A percentile compares a stretch with the other conserved stretches of the same genome.
These are phyloP conservation scores for Pseudomyrmex sp. DNA, from an alignment of 1,140 invertebrate genomes.

Conservation along the genomic window DNA sequence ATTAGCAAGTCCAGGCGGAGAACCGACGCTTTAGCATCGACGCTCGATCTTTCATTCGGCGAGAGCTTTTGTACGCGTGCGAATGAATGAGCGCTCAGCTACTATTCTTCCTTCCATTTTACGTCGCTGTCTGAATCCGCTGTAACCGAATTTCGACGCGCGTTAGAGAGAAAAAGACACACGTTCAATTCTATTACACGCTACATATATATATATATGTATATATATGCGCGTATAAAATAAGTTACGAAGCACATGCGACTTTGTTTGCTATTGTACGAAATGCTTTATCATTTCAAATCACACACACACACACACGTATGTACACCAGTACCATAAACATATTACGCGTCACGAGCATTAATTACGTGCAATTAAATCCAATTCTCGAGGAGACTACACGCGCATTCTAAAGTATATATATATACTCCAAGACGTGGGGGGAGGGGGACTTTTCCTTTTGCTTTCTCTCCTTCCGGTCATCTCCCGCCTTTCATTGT, in stretches of 20 bases:
- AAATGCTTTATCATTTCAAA: neutral
- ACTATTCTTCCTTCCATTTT: conserved; percentile 33
- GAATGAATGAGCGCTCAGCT: conserved; percentile 52
- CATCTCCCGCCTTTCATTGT: neutral
- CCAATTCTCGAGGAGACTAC: neutral
- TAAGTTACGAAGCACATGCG: no score
- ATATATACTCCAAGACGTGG: neutral
- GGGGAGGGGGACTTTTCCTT: conserved; percentile 3
- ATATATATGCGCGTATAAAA: no score
- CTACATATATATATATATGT: no score
- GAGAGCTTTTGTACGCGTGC: conserved; percentile 67
- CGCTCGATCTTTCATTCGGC: conserved; percentile 73
- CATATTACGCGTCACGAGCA: neutral
- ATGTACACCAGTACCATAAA: neutral
- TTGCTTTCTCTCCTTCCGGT: conserved; percentile 44
- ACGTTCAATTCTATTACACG: neutral
- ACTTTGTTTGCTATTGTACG: neutral
- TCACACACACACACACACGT: neutral
- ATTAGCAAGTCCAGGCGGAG: conserved; percentile 66
- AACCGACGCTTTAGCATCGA: conserved; percentile 71
- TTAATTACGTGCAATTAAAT: conserved; percentile 36
- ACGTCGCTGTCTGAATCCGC: conserved; percentile 21
- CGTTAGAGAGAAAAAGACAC: neutral
- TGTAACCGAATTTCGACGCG: conserved; percentile 48
- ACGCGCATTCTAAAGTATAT: neutral